Evolutionary conservation across 1,140 invertebrate genomes (phyloP).

Genomic region (Eueides isabella): DNA sequence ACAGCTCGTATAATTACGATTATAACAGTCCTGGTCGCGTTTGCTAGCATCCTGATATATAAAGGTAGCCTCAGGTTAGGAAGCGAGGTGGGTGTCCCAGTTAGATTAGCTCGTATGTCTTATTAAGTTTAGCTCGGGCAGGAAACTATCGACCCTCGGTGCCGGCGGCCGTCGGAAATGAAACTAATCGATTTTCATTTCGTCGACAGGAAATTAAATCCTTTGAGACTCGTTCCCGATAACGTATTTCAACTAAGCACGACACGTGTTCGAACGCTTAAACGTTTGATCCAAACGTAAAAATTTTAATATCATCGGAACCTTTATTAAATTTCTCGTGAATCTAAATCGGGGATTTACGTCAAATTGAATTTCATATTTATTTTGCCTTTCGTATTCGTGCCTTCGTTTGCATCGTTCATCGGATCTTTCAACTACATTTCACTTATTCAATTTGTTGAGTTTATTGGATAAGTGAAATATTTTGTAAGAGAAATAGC

Average conservation of each 20-base stretch:
- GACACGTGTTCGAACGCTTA: slow-evolving; percentile 70
- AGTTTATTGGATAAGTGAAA: slow-evolving; percentile 18
- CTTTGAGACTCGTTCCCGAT: slow-evolving; percentile 76
- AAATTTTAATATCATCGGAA: slow-evolving; percentile 55
- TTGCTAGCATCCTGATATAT: neutral
- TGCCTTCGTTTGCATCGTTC: slow-evolving; percentile 19
- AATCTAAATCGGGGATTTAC: slow-evolving; percentile 46
- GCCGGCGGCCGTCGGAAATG: slow-evolving; percentile 73
- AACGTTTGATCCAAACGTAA: slow-evolving; percentile 43
- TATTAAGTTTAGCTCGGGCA: slow-evolving; percentile 67
- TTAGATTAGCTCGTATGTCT: slow-evolving; percentile 64
- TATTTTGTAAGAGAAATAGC: neutral
- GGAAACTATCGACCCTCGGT: slow-evolving; percentile 73
- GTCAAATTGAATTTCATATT: slow-evolving; percentile 51
- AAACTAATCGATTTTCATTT: slow-evolving; percentile 82
- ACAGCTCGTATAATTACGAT: neutral
- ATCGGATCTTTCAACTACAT: slow-evolving; percentile 22
- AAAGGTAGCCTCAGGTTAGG: slow-evolving; percentile 19
- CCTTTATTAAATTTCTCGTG: slow-evolving; percentile 57
- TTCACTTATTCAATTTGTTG: slow-evolving; percentile 23
- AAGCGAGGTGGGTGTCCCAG: slow-evolving; percentile 32
- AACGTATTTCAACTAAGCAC: slow-evolving; percentile 75
- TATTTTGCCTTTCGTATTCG: slow-evolving; percentile 43
- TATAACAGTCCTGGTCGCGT: neutral
- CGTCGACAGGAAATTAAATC: slow-evolving; percentile 79